Base-by-base conservation (phyloP, 2,113 vertebrate genomes). In the Entelurus aequoreus region DNA sequence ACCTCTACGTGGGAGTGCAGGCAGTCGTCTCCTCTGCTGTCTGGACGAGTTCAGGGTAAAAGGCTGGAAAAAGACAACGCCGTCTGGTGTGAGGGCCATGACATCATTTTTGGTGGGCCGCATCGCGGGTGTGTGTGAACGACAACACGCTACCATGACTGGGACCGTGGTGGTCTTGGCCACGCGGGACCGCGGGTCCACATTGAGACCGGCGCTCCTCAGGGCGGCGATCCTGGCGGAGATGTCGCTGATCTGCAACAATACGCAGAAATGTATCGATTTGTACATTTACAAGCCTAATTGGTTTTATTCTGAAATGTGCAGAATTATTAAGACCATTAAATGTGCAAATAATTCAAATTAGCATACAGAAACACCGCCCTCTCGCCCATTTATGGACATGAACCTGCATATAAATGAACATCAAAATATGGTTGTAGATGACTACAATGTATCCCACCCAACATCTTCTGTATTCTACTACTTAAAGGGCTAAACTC, bases 171-270 rank as follows among this genome's bases (percentile, higher is more conserved):
- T 86, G 65, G 74, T 66, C 83, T 83, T 93, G 13, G 87, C 80
- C 74, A 93, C 84, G 40, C 75, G 91, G 13, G 88, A 88, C 62
- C 93, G 96, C 0, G 94, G 90, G n/a, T 93, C 89, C 78, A 98
- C 94, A n/a, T 97, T 94, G 71, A 99, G 91, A 53, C 97, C 96
- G 5, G 96, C 96, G 1, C 88, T 88, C 83, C 91, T 95, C 86
- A 99, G 87, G 50, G 97, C 95, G 77, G 95, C 93, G 69, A 99
- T 98, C 82, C 97, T 92, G 65, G 93, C 91, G 58, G 96, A 95
- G 64, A 99, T 98, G 81, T 98, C 93, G 28, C 88, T 90, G 79
- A 96, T 91, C 97, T 99, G 69, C 65, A 71, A 44, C 28, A 56
- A 12, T 14, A 51, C 38, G 60, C 46, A 42, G 8, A 56, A 37